Conservation (phyloP, 2,113 vertebrate species). For the Connochaetes taurinus region DNA sequence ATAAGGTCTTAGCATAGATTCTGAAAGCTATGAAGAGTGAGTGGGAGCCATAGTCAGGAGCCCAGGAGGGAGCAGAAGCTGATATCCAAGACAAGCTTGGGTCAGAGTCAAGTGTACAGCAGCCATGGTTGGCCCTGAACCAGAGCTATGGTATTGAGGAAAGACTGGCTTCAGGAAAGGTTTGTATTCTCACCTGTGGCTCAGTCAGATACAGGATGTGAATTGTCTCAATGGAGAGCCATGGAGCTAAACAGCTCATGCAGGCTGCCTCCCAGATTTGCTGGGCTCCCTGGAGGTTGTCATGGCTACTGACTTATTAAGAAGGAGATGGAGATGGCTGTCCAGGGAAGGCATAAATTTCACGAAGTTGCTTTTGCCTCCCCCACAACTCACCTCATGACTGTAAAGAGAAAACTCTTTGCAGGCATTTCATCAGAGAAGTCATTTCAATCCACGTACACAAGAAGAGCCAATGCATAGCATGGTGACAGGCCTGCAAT, state of each 20-base stretch:
- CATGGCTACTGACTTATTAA: background rate
- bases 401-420: background rate
- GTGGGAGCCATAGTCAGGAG: background rate
- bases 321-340: background rate
- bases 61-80: background rate
- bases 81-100: background rate
- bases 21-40: background rate
- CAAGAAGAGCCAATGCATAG: background rate
- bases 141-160: background rate
- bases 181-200: background rate
- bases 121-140: background rate
- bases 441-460: background rate
- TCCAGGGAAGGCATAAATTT: background rate
- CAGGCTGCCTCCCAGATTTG: background rate
- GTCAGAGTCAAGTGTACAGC: background rate
- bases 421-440: background rate
- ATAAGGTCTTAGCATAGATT: background rate
- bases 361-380: background rate
- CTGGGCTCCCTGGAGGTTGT: slow-evolving; percentile 14
- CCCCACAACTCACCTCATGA: background rate
- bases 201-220: background rate
- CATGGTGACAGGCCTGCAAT: background rate
- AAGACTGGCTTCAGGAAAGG: background rate
- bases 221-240: background rate
- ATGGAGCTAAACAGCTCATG: background rate